A percentile compares a stretch with the other conserved stretches of the same genome.
Evolutionary conservation across 1,140 invertebrate genomes (phyloP).

Genomic region (Yoshiicerus persimilis): DNA sequence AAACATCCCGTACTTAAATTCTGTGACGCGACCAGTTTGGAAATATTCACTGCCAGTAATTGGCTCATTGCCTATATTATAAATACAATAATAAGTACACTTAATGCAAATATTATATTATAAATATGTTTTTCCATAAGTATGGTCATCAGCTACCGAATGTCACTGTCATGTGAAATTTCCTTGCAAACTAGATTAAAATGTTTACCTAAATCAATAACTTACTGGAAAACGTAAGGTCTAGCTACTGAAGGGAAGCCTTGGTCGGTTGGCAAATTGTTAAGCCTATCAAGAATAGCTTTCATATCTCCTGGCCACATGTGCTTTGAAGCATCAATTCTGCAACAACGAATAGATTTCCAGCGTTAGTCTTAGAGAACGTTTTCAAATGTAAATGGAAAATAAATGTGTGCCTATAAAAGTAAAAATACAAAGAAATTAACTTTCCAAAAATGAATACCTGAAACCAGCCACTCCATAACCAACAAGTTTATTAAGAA

Average conservation of each 20-base stretch:
- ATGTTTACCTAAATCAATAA: constrained; percentile 58
- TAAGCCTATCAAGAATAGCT: constrained; percentile 52
- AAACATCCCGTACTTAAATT: constrained; percentile 37
- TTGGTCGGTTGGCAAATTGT: constrained; percentile 52
- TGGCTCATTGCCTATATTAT: constrained; percentile 50
- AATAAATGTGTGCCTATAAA: not conserved
- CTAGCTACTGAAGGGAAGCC: constrained; percentile 50
- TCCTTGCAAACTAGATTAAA: too few species aligned
- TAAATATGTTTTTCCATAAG: too few species aligned
- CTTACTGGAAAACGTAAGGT: constrained; percentile 60
- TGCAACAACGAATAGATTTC: not conserved
- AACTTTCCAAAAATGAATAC: too few species aligned
- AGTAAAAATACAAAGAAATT: not conserved
- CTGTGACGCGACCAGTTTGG: constrained; percentile 35
- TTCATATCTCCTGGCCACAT: constrained; percentile 60
- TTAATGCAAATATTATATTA: not conserved
- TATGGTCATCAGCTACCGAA: too few species aligned
- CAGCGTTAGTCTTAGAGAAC: not conserved
- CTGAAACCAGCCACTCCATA: constrained; percentile 78
- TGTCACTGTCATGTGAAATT: too few species aligned
- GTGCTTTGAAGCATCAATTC: constrained; percentile 60
- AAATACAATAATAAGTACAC: not conserved
- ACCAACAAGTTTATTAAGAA: constrained; percentile 70
- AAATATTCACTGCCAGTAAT: constrained; percentile 34
- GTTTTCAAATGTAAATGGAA: not conserved